phyloP scores from a whole-genome alignment of 2,797 vertebrate genomes.

The Geotrypetes seraphini region DNA sequence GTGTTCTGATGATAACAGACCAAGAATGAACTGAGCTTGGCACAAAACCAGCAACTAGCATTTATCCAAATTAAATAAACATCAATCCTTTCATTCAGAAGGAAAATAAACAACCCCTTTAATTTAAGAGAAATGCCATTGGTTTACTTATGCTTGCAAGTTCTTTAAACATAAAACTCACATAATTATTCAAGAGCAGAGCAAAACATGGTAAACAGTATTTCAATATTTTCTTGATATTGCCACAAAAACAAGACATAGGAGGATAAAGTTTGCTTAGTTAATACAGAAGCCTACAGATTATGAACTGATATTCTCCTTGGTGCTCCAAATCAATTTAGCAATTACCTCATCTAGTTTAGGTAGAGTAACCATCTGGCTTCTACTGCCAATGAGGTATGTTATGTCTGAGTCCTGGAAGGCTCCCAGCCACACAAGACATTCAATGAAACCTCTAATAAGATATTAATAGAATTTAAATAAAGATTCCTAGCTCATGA shows the following conservation, averaged over 20 bases:
- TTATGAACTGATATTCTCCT: background rate
- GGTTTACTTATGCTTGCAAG: too few relatives aligned
- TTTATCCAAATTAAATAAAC: too few relatives aligned
- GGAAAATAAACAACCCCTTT: too few relatives aligned
- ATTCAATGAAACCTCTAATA: constrained; percentile 5
- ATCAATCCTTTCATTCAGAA: too few relatives aligned
- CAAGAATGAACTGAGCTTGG: too few relatives aligned
- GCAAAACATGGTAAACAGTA: background rate
- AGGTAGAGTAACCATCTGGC: constrained; percentile 15
- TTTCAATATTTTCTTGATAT: background rate
- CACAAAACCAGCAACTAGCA: too few relatives aligned
- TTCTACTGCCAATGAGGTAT: constrained; percentile 15
- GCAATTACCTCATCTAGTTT: constrained; percentile 25
- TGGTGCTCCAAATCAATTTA: constrained; percentile 10
- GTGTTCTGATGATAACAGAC: too few relatives aligned
- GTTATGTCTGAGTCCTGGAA: constrained; percentile 7
- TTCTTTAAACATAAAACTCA: too few relatives aligned
- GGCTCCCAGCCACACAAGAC: constrained; percentile 1
- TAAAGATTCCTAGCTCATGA: background rate
- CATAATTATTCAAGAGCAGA: too few relatives aligned
- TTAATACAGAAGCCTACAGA: constrained; percentile 1
- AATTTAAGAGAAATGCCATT: too few relatives aligned
- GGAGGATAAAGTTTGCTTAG: constrained; percentile 5
- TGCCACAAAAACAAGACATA: constrained; percentile 2
- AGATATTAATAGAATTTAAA: background rate